Evolutionary conservation across 2,797 vertebrate genomes (phyloP).

Genomic region (Falco naumanni): DNA sequence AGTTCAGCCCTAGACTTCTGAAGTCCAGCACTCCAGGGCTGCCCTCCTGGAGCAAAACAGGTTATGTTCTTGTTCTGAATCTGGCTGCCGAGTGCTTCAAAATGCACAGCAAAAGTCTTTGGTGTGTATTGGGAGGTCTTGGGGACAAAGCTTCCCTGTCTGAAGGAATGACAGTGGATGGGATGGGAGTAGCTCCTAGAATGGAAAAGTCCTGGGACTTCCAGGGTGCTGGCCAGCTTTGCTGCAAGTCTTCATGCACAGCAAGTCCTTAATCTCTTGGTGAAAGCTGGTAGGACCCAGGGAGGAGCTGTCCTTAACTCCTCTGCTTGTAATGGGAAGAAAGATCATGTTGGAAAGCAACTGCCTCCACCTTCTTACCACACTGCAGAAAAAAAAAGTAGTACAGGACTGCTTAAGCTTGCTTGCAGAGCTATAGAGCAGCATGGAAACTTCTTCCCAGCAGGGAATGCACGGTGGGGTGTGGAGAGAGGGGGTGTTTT

Average conservation of each 20-base stretch:
- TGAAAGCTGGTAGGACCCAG: neutral
- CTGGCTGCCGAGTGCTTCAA: neutral
- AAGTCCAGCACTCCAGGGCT: neutral
- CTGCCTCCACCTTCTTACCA: neutral
- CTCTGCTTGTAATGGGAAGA: neutral
- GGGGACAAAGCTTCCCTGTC: neutral
- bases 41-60: neutral
- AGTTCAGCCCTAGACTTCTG: neutral
- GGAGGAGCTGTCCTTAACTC: neutral
- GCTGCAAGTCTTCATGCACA: neutral
- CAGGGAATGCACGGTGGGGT: neutral
- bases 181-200: neutral
- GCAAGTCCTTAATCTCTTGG: neutral
- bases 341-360: neutral
- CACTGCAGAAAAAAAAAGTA: neutral
- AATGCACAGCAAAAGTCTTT: neutral
- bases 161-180: rapidly evolving
- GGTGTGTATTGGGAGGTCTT: neutral
- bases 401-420: neutral
- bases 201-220: neutral
- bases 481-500: neutral
- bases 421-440: neutral
- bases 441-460: neutral
- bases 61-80: neutral
- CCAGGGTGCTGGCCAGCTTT: neutral